Evolutionary conservation across 2,113 vertebrate species (phyloP).

Genomic region (Zingel zingel): DNA sequence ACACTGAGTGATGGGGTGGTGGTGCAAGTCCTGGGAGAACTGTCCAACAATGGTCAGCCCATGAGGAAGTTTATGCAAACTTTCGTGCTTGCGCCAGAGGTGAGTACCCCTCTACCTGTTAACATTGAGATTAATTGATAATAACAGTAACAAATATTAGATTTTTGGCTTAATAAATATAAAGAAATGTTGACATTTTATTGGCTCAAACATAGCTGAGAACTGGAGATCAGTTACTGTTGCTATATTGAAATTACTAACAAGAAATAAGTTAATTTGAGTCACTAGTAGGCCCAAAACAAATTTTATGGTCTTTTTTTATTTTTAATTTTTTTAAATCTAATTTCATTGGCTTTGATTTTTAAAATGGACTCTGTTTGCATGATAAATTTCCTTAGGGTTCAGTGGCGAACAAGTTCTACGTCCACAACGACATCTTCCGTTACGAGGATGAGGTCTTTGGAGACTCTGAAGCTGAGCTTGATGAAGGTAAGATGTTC

Average conservation of each 20-base stretch:
- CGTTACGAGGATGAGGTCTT: conserved; percentile 99
- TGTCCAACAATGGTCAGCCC: conserved; percentile 95
- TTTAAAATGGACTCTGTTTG: background rate
- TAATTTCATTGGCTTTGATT: background rate
- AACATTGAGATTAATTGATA: background rate
- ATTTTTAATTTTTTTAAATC: too few relatives aligned
- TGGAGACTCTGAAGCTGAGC: conserved; percentile 97
- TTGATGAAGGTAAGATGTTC: conserved; percentile 91
- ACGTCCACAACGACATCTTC: conserved; percentile 99
- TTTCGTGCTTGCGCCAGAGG: conserved; percentile 97
- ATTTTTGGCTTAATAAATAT: background rate
- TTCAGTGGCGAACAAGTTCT: conserved; percentile 99
- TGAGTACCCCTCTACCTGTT: conserved; percentile 55
- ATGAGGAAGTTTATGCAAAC: conserved; percentile 99
- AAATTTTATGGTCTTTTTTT: background rate
- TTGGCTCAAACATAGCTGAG: background rate
- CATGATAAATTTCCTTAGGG: conserved; percentile 82
- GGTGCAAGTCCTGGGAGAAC: conserved; percentile 97
- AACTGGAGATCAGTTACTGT: background rate
- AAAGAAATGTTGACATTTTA: background rate
- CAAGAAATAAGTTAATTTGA: background rate
- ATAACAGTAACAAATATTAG: background rate
- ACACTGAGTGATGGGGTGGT: conserved; percentile 96
- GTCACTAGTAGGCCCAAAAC: background rate
- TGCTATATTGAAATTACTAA: background rate